Evolutionary conservation across 2,888 invertebrate genomes (phyloP).

Genomic region (Podabrus alpinus): DNA sequence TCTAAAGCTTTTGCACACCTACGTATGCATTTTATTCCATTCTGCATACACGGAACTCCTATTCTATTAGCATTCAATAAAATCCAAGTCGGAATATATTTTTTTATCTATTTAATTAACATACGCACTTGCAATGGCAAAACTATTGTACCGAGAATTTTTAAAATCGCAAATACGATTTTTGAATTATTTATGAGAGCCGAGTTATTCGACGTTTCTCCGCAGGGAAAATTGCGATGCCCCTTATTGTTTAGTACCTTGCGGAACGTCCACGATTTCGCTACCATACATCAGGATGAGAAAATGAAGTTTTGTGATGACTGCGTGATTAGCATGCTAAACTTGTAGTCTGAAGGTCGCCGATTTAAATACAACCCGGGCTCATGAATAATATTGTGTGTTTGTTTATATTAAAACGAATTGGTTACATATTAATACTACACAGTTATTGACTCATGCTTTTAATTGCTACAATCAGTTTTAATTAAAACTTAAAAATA

Average conservation of each 20-base stretch:
- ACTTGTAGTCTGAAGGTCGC: not conserved
- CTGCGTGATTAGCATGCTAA: not conserved
- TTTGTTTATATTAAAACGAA: not conserved
- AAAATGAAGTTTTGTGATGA: not conserved
- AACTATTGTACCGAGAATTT: not conserved
- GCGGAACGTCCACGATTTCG: not conserved
- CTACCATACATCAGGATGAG: not conserved
- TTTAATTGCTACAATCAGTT: not conserved
- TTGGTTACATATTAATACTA: not conserved
- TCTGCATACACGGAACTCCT: constrained; percentile 44
- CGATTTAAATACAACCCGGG: not conserved
- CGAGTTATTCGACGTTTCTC: not conserved
- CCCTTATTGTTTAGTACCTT: not conserved
- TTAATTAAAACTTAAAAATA: not conserved
- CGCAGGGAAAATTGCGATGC: not conserved
- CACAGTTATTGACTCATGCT: not conserved
- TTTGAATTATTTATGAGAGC: not conserved
- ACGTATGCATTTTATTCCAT: constrained; percentile 36
- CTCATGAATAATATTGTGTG: not conserved
- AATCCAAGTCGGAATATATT: constrained; percentile 41
- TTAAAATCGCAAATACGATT: not conserved
- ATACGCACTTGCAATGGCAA: constrained; percentile 14
- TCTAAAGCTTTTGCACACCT: constrained; percentile 39
- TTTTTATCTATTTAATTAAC: constrained; percentile 22
- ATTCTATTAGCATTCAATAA: constrained; percentile 49